Evolutionary conservation across 2,888 invertebrate species (phyloP).

Genomic region (Tryphoninae sp.): DNA sequence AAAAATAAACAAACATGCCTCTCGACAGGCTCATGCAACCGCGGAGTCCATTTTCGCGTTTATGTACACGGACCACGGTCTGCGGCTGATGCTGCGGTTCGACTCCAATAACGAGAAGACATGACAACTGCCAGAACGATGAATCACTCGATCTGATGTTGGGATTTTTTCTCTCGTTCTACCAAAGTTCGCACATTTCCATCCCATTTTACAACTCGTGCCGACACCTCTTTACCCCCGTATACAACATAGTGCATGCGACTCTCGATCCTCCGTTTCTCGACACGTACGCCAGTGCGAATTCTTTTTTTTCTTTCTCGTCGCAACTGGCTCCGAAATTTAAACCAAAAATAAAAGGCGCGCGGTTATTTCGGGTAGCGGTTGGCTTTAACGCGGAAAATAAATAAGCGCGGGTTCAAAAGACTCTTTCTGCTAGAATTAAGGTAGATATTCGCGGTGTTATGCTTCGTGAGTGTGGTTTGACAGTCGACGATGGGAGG

Average conservation of each 20-base stretch:
- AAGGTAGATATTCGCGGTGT: conserved; percentile 22
- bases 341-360: conserved; percentile 20
- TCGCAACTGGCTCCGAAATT: neutral
- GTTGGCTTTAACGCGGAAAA: neutral
- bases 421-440: conserved; percentile 31
- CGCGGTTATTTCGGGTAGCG: neutral
- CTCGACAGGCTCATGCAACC: neutral
- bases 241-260: conserved; percentile 9
- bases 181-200: conserved; percentile 20
- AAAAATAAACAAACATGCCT: conserved; percentile 27
- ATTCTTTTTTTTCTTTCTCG: neutral
- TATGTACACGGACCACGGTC: neutral
- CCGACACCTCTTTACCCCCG: neutral
- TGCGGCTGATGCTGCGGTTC: conserved; percentile 9
- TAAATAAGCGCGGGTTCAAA: neutral
- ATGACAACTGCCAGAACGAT: conserved; percentile 34
- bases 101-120: conserved; percentile 15
- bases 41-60: conserved; percentile 10
- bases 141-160: conserved; percentile 38
- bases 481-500: conserved; percentile 1
- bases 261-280: neutral
- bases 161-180: conserved; percentile 25
- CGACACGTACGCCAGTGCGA: neutral
- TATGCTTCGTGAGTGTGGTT: conserved; percentile 23
- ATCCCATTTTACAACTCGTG: neutral